Base-by-base conservation (phyloP, 2,888 invertebrate species). In the Lissonota sp. region DNA sequence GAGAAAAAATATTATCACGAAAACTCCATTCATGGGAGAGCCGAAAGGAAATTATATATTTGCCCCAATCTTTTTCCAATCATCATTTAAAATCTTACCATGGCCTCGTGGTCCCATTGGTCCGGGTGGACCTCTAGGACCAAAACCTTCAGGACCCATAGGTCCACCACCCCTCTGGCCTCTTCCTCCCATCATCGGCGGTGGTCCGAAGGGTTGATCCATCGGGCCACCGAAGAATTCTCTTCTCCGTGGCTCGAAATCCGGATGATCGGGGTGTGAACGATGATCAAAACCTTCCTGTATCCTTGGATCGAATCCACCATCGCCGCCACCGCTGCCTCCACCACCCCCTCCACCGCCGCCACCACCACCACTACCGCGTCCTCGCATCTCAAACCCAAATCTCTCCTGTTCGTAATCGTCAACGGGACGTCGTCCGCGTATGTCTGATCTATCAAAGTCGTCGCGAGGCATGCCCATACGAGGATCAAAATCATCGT, bases 61-160 rank as follows among this genome's bases (percentile, higher is more conserved):
- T 44, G 26, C 26, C 26, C 26, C 1, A 26, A 26, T 26, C 26
- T 26, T 26, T 26, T 26, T 26, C 26, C 3, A 26, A 26, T 26
- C 26, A 26, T 26, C 26, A 26, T 26, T 26, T 3, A 2, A 60
- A 8, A 57, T 80, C 86, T 88, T 84, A 93, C 92, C 91, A 58
- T 90, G 91, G 62, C 91, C 91, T 53, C 91, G 87, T 12, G 90
- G 88, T 80, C 92, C 92, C 76, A 88, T 85, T 5, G 82, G 82
- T 40, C 85, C 85, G 14, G 88, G 90, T n/a, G 88, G 88, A 44
- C 90, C 87, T 62, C 92, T 88, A 1, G 92, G 91, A 40, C 91
- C 92, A 79, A 92, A 92, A 6, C 88, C 90, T 26, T 93, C 92
- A 1, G 93, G 92, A 49, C 92, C 92, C 83, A 91, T 89, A 3